Conservation (phyloP, 2,797 vertebrate genomes). For the Danio choprae region DNA sequence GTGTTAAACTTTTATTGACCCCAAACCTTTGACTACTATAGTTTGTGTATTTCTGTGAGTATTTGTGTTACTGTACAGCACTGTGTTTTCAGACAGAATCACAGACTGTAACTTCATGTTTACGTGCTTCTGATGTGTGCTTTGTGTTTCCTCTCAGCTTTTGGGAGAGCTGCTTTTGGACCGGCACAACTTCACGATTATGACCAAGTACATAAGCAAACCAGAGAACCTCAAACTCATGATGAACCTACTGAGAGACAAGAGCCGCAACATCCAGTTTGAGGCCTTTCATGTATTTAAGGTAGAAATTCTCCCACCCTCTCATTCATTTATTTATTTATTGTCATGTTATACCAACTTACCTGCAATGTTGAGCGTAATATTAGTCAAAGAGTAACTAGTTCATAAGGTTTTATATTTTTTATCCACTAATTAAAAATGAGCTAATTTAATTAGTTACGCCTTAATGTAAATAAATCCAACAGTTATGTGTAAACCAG, state of each 20-base stretch:
- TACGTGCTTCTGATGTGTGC: conserved; percentile 10
- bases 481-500: no score
- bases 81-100: neutral
- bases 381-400: no score
- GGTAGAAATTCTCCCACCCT: conserved; percentile 76
- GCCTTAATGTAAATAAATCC: no score
- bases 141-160: conserved; percentile 75
- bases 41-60: neutral
- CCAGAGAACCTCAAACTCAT: conserved; percentile 96
- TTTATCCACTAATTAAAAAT: no score
- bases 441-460: no score
- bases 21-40: no score
- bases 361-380: no score
- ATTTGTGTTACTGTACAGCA: neutral
- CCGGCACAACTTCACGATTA: conserved; percentile 94
- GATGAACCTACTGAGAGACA: conserved; percentile 96
- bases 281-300: conserved; percentile 98
- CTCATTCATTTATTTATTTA: no score
- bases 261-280: conserved; percentile 97
- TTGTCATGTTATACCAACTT: no score
- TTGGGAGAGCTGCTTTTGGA: conserved; percentile 92
- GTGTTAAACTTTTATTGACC: neutral
- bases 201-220: conserved; percentile 96
- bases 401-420: no score
- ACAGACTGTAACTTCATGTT: neutral